Percentiles rank a stretch among this genome's conserved stretches.
These are phyloP conservation scores for Serilophus lunatus DNA, from an alignment of 2,113 vertebrate genomes.

Conservation along the genomic window DNA sequence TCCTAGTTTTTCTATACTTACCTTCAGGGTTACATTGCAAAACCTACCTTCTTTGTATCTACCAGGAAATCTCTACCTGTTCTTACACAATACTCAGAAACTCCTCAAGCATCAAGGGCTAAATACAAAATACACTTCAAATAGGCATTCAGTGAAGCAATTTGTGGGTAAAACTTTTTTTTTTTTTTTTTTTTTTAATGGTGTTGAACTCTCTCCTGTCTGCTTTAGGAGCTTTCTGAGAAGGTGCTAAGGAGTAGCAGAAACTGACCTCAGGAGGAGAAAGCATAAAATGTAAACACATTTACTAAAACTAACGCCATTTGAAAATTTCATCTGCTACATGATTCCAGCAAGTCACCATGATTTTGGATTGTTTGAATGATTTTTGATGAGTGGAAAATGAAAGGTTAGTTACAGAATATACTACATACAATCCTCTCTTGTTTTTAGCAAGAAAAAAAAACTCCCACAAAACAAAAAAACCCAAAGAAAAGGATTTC, in stretches of 20 bases:
- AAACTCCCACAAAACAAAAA: accelerated
- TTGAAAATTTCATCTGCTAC: neutral
- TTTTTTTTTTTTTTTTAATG: neutral
- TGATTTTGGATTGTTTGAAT: neutral
- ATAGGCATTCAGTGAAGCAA: neutral
- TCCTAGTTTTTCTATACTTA: neutral
- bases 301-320: neutral
- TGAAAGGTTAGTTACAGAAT: neutral
- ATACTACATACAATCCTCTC: neutral
- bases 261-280: neutral
- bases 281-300: neutral
- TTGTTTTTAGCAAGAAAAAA: neutral
- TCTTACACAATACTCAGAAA: neutral
- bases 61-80: neutral
- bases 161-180: too few relatives aligned
- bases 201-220: neutral
- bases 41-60: neutral
- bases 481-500: neutral
- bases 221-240: neutral
- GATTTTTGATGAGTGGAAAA: neutral
- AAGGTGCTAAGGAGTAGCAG: neutral
- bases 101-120: neutral
- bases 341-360: neutral
- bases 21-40: neutral
- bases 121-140: neutral